Percentiles rank a stretch among this genome's conserved stretches.
These are phyloP conservation scores for Microcebus tavaratra DNA, from an alignment of 2,113 vertebrate genomes.

Conservation along the genomic window DNA sequence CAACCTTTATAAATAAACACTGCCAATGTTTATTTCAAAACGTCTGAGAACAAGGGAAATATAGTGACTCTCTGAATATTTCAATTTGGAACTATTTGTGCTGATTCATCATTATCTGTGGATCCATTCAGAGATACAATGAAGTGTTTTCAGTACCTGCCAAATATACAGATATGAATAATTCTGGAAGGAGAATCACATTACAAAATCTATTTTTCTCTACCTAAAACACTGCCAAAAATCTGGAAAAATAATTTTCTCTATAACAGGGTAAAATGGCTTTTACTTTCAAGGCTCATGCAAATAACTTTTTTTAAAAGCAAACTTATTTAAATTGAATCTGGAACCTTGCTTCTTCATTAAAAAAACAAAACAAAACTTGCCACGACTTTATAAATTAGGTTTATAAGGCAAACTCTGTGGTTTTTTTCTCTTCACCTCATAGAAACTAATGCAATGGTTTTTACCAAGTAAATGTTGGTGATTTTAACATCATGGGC, in stretches of 20 bases:
- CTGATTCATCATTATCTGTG: slow-evolving; percentile 81
- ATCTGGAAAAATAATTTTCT: slow-evolving; percentile 40
- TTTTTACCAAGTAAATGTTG: not conserved
- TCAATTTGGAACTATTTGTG: slow-evolving; percentile 80
- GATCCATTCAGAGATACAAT: slow-evolving; percentile 78
- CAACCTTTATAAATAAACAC: slow-evolving; percentile 73
- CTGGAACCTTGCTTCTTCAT: slow-evolving; percentile 49
- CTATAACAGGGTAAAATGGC: not conserved
- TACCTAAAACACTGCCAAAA: slow-evolving; percentile 20
- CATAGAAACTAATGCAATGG: not conserved
- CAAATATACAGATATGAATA: slow-evolving; percentile 66
- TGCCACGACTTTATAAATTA: not conserved
- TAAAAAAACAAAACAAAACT: not conserved
- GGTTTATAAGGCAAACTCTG: not conserved
- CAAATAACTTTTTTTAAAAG: slow-evolving; percentile 35
- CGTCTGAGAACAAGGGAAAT: slow-evolving; percentile 80
- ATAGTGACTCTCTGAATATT: slow-evolving; percentile 74
- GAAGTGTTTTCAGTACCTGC: slow-evolving; percentile 70
- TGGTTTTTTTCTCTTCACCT: not conserved
- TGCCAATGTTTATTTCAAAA: slow-evolving; percentile 85
- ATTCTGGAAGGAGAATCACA: slow-evolving; percentile 45
- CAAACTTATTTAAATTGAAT: slow-evolving; percentile 43
- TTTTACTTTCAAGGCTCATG: slow-evolving; percentile 6
- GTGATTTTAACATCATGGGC: not conserved
- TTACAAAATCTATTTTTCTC: slow-evolving; percentile 24